These are phyloP conservation scores for Ophion obscuratus DNA, from an alignment of 2,888 invertebrate genomes.

Conservation along the genomic window DNA sequence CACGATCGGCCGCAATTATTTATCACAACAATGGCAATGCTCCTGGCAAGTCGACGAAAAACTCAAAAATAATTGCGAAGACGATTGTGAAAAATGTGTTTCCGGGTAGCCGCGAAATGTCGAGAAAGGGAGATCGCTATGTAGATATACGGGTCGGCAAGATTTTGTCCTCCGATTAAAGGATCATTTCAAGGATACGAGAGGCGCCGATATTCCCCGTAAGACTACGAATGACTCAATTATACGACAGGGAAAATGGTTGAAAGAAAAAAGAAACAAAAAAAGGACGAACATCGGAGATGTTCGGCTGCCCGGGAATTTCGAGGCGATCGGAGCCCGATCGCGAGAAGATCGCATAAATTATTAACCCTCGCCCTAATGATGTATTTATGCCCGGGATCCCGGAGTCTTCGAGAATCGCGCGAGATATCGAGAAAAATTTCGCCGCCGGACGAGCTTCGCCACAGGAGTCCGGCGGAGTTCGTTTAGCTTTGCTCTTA, in stretches of 20 bases:
- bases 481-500: too few relatives aligned
- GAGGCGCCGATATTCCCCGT: conserved; percentile 8
- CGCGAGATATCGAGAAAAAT: conserved; percentile 14
- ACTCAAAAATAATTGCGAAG: neutral
- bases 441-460: neutral
- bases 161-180: conserved; percentile 32
- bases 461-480: too few relatives aligned
- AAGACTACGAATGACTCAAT: conserved; percentile 52
- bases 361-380: conserved; percentile 24
- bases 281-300: conserved; percentile 1
- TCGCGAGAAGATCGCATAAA: conserved; percentile 30
- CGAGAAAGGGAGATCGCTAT: too few relatives aligned
- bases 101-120: neutral
- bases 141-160: neutral
- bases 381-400: conserved; percentile 29
- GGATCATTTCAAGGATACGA: conserved; percentile 29
- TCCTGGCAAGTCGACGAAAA: neutral
- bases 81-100: neutral
- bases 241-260: neutral
- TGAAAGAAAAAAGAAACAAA: conserved; percentile 3
- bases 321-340: conserved; percentile 14
- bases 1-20: neutral
- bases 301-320: neutral
- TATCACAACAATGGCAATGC: neutral
- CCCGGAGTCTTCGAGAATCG: conserved; percentile 17